Percentiles rank a stretch among this genome's conserved stretches.
phyloP scores from a whole-genome alignment of 2,113 vertebrate species.

The Alexandromys fortis region DNA sequence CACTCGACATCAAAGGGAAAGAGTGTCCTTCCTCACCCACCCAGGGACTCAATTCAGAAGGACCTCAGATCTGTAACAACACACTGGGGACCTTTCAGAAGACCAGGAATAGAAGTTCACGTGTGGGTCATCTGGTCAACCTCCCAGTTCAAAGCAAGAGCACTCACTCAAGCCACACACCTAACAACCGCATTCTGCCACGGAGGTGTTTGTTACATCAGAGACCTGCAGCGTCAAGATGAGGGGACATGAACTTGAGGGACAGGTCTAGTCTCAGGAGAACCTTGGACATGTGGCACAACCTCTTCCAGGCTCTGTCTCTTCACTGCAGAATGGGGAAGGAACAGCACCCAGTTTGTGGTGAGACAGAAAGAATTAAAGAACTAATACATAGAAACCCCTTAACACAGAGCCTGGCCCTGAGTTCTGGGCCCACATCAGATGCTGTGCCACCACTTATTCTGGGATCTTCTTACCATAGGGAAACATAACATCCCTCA shows the following conservation, averaged over 20 bases:
- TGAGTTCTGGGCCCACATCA: neutral
- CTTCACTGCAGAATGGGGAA: neutral
- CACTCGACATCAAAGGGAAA: neutral
- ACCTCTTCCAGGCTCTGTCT: neutral
- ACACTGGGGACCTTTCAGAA: neutral
- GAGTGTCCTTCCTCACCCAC: fast-evolving
- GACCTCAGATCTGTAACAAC: neutral
- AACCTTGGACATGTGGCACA: neutral
- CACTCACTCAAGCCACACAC: neutral
- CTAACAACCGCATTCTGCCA: neutral
- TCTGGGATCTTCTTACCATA: neutral
- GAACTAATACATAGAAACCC: neutral
- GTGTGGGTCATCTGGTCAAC: neutral
- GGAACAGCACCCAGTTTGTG: neutral
- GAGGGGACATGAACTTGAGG: neutral
- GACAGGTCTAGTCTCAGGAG: neutral
- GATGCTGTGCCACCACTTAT: neutral
- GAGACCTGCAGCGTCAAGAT: neutral
- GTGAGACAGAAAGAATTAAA: neutral
- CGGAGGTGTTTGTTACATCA: neutral
- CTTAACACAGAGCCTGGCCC: neutral
- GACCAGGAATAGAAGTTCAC: neutral
- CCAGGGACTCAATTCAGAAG: neutral
- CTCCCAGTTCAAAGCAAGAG: neutral
- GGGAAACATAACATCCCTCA: neutral